Evolutionary conservation across 2,113 vertebrate genomes (phyloP).

Genomic region (Hyperoodon ampullatus): DNA sequence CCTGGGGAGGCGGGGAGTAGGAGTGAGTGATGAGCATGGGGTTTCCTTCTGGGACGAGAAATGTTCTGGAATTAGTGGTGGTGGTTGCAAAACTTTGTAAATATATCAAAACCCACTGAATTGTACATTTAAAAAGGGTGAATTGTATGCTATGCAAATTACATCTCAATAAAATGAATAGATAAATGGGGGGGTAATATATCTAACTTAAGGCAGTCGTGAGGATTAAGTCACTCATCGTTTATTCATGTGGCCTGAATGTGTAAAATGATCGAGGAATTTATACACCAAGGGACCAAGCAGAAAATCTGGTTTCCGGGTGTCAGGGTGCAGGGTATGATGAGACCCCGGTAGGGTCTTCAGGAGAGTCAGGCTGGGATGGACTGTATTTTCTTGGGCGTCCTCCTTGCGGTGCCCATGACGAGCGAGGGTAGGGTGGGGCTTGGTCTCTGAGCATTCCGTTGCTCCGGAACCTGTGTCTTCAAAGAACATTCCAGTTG

Average conservation of each 20-base stretch:
- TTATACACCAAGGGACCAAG: neutral
- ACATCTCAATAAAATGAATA: neutral
- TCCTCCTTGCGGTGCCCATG: accelerated
- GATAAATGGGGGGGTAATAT: neutral
- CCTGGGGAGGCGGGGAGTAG: neutral
- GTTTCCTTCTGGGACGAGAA: neutral
- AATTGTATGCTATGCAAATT: neutral
- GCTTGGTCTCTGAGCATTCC: neutral
- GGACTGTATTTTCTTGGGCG: neutral
- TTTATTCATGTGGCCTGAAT: neutral
- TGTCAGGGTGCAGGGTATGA: accelerated
- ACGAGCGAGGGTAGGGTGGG: no score
- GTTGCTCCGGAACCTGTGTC: neutral
- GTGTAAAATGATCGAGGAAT: neutral
- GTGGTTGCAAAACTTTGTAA: neutral
- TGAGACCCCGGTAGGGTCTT: neutral
- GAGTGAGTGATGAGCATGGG: neutral
- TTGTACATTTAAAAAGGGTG: neutral
- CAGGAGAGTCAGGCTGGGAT: neutral
- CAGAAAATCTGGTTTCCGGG: neutral
- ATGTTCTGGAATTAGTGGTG: neutral
- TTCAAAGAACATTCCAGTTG: neutral
- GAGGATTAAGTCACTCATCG: neutral
- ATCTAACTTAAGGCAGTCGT: neutral
- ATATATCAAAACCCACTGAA: neutral